These are phyloP conservation scores for Noctua fimbriata DNA, from an alignment of 2,888 invertebrate genomes.

Conservation along the genomic window DNA sequence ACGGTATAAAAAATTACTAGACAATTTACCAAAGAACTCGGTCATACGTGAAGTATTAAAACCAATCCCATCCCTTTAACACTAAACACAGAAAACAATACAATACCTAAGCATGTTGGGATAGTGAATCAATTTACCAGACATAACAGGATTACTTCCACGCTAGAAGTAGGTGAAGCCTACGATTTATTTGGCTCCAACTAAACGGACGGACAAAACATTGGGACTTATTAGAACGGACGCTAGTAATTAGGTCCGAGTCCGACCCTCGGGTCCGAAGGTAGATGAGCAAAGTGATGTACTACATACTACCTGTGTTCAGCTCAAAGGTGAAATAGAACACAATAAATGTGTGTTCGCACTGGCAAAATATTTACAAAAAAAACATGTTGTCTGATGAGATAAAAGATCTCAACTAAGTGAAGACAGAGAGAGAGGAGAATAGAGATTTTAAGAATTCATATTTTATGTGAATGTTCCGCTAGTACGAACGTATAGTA, in stretches of 20 bases:
- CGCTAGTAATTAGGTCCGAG: constrained; percentile 49
- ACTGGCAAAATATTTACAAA: not conserved
- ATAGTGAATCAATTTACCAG: constrained; percentile 67
- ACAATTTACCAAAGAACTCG: not conserved
- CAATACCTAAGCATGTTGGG: not conserved
- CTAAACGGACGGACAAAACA: constrained; percentile 47
- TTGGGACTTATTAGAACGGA: constrained; percentile 31
- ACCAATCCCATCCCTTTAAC: not conserved
- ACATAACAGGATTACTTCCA: constrained; percentile 65
- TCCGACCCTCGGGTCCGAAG: constrained; percentile 9
- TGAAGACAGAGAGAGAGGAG: not conserved
- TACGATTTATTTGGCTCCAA: constrained; percentile 56
- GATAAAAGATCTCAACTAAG: not conserved
- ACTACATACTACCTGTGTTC: constrained; percentile 11
- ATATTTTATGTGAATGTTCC: not conserved
- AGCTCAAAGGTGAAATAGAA: constrained; percentile 14
- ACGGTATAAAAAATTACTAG: not conserved
- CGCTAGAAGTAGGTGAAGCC: constrained; percentile 46
- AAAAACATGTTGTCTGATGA: not conserved
- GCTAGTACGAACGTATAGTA: not conserved
- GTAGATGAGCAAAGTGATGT: constrained; percentile 9
- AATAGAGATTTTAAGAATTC: not conserved
- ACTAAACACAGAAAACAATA: constrained; percentile 1
- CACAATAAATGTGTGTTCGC: not conserved
- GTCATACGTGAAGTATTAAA: not conserved